A percentile compares a stretch with the other conserved stretches of the same genome.
These are phyloP conservation scores for Artemia franciscana DNA, from an alignment of 1,140 invertebrate species.

Conservation along the genomic window DNA sequence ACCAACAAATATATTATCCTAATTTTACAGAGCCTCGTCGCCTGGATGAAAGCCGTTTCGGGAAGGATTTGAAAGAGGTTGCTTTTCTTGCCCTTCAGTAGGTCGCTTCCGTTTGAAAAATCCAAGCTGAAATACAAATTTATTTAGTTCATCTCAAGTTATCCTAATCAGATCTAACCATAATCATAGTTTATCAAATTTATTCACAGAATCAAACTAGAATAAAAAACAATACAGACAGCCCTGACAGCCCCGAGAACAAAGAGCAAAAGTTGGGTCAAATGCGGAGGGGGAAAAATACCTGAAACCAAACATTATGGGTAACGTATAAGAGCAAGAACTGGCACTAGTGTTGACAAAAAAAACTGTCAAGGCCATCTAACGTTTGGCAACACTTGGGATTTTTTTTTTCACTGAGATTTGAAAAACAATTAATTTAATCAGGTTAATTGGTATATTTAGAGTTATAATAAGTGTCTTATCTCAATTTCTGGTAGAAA, in stretches of 20 bases:
- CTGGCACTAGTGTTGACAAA: too few species aligned
- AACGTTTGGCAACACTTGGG: too few species aligned
- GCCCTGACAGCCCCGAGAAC: slow-evolving; percentile 9
- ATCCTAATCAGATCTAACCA: background rate
- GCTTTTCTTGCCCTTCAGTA: slow-evolving; percentile 39
- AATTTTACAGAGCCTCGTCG: slow-evolving; percentile 16
- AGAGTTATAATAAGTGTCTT: too few species aligned
- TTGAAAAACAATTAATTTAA: too few species aligned
- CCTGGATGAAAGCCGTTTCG: slow-evolving; percentile 13
- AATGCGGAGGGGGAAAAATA: background rate
- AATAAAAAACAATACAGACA: slow-evolving; percentile 2
- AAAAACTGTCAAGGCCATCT: too few species aligned
- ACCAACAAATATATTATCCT: background rate
- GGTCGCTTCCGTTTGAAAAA: slow-evolving; percentile 79
- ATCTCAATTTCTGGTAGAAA: too few species aligned
- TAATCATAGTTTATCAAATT: slow-evolving; percentile 1
- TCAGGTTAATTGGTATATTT: too few species aligned
- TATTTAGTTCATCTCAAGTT: slow-evolving; percentile 7
- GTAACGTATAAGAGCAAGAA: too few species aligned
- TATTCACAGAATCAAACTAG: slow-evolving; percentile 4
- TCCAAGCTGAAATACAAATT: slow-evolving; percentile 41
- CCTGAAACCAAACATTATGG: too few species aligned
- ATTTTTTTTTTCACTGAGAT: too few species aligned
- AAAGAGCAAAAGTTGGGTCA: background rate
- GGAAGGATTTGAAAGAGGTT: slow-evolving; percentile 31